These are phyloP conservation scores for Melanotus villosus DNA, from an alignment of 2,888 invertebrate species.

Conservation along the genomic window DNA sequence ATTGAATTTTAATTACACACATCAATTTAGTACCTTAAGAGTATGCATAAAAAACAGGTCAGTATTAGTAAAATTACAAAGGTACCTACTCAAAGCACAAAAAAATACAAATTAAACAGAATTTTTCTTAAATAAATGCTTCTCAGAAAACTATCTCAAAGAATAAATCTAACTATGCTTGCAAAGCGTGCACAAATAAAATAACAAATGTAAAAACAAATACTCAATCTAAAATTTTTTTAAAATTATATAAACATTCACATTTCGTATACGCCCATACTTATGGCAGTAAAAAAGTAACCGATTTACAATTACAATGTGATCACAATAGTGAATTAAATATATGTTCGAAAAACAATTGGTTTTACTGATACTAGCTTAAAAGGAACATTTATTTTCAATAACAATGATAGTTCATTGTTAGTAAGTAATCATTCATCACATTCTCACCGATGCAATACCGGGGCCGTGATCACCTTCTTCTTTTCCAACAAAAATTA, in stretches of 20 bases:
- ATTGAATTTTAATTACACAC: background rate
- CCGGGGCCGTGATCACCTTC: background rate
- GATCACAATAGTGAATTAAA: background rate
- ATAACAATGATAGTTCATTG: background rate
- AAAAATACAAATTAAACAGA: background rate
- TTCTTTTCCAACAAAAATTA: background rate
- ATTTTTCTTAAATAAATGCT: conserved; percentile 14
- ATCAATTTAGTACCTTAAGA: background rate
- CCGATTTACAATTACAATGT: background rate
- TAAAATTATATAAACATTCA: background rate
- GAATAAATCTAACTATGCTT: background rate
- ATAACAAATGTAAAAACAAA: conserved; percentile 16
- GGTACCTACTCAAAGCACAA: background rate
- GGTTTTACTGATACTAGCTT: background rate
- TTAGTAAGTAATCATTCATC: background rate
- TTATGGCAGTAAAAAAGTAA: background rate
- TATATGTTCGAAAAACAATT: background rate
- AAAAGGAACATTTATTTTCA: background rate
- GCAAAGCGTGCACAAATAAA: conserved; percentile 6
- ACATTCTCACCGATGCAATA: background rate
- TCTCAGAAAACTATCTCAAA: background rate
- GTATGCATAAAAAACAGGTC: background rate
- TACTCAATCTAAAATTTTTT: background rate
- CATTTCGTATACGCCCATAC: background rate
- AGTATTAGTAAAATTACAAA: conserved; percentile 20